phyloP scores from a whole-genome alignment of 2,888 invertebrate genomes.

The Petrolisthes manimaculis region DNA sequence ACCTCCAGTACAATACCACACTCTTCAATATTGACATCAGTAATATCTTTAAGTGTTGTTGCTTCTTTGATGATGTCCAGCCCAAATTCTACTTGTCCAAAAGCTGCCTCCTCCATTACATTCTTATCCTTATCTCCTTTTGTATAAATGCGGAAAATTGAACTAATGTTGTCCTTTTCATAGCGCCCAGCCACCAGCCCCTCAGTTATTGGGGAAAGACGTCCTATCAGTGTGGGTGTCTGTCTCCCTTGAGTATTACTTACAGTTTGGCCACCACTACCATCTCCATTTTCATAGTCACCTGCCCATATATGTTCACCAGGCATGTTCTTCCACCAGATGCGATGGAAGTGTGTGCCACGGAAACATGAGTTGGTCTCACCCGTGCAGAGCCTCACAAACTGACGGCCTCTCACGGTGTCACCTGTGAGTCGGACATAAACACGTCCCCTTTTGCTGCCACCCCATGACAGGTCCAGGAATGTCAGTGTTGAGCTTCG shows the following conservation, averaged over 20 bases:
- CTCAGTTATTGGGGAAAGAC: constrained; percentile 8
- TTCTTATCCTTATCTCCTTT: background rate
- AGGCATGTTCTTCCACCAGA: constrained; percentile 43
- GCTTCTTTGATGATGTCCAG: constrained; percentile 5
- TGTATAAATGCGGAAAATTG: constrained; percentile 46
- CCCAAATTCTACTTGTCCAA: constrained; percentile 49
- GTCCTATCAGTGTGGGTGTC: background rate
- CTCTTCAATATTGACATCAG: constrained; percentile 26
- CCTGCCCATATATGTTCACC: constrained; percentile 43
- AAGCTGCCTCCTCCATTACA: constrained; percentile 27
- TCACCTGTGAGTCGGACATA: constrained; percentile 44
- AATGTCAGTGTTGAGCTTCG: constrained; percentile 25
- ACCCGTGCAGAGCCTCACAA: constrained; percentile 30
- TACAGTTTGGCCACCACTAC: constrained; percentile 25
- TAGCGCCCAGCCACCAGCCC: constrained; percentile 46
- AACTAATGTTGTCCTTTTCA: constrained; percentile 15
- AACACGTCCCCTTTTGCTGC: background rate
- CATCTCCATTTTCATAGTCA: constrained; percentile 36
- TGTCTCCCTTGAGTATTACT: background rate
- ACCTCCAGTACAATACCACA: constrained; percentile 45
- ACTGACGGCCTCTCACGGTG: constrained; percentile 35
- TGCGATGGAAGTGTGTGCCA: constrained; percentile 33
- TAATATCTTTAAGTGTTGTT: constrained; percentile 12
- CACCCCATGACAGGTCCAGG: constrained; percentile 33
- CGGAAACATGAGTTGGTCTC: constrained; percentile 14